Conservation (phyloP, 2,797 vertebrate species). For the Varecia variegata region DNA sequence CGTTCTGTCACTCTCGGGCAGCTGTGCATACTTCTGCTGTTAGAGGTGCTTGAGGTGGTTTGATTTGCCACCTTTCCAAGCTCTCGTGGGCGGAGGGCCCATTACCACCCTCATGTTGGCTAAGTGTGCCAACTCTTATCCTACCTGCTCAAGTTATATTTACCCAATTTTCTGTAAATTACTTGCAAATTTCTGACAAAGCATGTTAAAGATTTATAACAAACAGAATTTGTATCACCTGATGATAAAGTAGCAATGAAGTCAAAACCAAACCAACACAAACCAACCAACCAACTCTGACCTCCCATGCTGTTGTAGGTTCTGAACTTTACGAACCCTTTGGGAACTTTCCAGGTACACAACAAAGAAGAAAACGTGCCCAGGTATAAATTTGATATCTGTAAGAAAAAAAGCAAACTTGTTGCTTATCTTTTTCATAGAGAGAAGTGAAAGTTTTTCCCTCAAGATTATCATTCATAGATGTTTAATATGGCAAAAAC, state of each 20-base stretch:
- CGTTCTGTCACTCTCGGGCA: rapidly evolving
- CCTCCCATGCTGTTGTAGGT: rapidly evolving
- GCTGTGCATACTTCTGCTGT: rapidly evolving
- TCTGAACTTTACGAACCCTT: not conserved
- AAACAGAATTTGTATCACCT: not conserved
- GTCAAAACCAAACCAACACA: not conserved
- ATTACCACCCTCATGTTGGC: rapidly evolving
- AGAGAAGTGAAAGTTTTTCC: rapidly evolving
- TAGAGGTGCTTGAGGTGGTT: too few relatives aligned
- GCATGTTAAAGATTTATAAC: not conserved
- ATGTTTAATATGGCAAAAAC: too few relatives aligned
- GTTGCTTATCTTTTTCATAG: not conserved
- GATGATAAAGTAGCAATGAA: not conserved
- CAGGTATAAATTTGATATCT: rapidly evolving
- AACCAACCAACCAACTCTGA: not conserved
- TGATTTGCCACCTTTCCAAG: not conserved
- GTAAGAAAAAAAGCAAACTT: not conserved
- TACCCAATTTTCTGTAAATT: not conserved
- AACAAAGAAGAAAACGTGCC: not conserved
- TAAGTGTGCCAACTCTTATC: not conserved
- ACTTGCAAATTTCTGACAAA: not conserved
- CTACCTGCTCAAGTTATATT: not conserved
- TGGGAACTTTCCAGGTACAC: rapidly evolving
- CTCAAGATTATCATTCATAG: rapidly evolving
- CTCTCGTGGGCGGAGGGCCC: not conserved